These are phyloP conservation scores for Pelagia noctiluca DNA, from an alignment of 30 jellyfish, hydroid and myxozoan genomes.

Conservation along the genomic window DNA sequence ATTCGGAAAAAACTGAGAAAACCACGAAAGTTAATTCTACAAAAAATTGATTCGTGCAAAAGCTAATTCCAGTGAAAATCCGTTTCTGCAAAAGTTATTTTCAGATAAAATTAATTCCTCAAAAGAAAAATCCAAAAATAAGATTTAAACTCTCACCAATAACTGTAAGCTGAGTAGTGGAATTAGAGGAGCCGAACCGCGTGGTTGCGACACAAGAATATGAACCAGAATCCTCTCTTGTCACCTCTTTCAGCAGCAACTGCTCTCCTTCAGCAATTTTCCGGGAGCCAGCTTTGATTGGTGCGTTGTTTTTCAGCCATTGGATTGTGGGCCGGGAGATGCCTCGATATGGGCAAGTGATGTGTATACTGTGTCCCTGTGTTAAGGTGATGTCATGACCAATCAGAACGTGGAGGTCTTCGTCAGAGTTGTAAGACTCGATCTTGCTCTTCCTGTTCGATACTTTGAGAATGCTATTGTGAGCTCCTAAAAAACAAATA, in stretches of 20 bases:
- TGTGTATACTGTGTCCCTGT: conserved; percentile 53
- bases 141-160: conserved; percentile 40
- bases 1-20: too few species aligned
- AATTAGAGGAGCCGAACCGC: conserved; percentile 63
- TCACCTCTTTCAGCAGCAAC: conserved; percentile 51
- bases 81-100: neutral
- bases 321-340: conserved; percentile 61
- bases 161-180: conserved; percentile 72
- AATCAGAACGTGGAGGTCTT: conserved; percentile 71
- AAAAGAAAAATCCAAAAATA: neutral
- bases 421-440: conserved; percentile 58
- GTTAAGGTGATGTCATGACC: conserved; percentile 66
- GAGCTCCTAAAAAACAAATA: conserved; percentile 32
- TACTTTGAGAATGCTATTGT: conserved; percentile 58
- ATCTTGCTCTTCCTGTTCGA: conserved; percentile 50
- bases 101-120: neutral
- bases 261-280: conserved; percentile 61
- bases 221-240: conserved; percentile 51
- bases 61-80: too few species aligned
- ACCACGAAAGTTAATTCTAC: too few species aligned
- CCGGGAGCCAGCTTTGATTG: conserved; percentile 35
- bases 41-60: too few species aligned
- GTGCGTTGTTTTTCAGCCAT: conserved; percentile 67
- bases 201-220: conserved; percentile 72
- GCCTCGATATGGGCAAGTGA: conserved; percentile 81